A percentile compares a stretch with the other conserved stretches of the same genome.
Evolutionary conservation across 2,888 invertebrate genomes (phyloP).

Genomic region (Meta bourneti): DNA sequence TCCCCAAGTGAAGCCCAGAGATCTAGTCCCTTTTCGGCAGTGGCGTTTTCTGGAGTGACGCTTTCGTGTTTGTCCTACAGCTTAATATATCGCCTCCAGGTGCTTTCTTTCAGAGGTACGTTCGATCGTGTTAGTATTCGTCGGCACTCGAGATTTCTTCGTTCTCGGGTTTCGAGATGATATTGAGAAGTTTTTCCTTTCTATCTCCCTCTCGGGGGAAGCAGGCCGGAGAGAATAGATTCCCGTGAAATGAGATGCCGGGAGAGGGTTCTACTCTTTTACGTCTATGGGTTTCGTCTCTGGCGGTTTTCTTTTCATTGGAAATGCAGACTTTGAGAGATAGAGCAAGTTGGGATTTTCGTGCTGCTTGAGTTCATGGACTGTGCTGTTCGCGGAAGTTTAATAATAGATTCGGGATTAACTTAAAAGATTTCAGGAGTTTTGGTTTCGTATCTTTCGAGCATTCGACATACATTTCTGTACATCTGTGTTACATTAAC

Average conservation of each 20-base stretch:
- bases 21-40: not conserved
- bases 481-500: too few relatives aligned
- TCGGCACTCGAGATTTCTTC: slow-evolving; percentile 33
- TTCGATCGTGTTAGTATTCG: slow-evolving; percentile 39
- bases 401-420: too few relatives aligned
- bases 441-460: too few relatives aligned
- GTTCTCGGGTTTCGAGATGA: slow-evolving; percentile 23
- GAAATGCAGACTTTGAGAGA: not conserved
- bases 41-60: slow-evolving; percentile 3
- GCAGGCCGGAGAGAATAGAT: not conserved
- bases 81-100: slow-evolving; percentile 60
- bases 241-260: not conserved
- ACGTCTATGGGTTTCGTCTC: not conserved
- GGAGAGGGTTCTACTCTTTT: not conserved
- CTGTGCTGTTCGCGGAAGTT: too few relatives aligned
- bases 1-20: not conserved
- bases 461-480: too few relatives aligned
- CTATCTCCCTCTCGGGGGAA: not conserved
- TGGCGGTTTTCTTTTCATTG: not conserved
- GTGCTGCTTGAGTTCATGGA: too few relatives aligned
- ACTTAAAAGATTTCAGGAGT: too few relatives aligned
- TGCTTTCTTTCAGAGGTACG: slow-evolving; percentile 16
- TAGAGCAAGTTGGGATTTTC: too few relatives aligned
- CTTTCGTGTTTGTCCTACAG: slow-evolving; percentile 53
- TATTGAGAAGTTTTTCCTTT: slow-evolving; percentile 10